These are phyloP conservation scores for Hirtodrosophila confusa DNA, from an alignment of 2,888 invertebrate species.

Conservation along the genomic window DNA sequence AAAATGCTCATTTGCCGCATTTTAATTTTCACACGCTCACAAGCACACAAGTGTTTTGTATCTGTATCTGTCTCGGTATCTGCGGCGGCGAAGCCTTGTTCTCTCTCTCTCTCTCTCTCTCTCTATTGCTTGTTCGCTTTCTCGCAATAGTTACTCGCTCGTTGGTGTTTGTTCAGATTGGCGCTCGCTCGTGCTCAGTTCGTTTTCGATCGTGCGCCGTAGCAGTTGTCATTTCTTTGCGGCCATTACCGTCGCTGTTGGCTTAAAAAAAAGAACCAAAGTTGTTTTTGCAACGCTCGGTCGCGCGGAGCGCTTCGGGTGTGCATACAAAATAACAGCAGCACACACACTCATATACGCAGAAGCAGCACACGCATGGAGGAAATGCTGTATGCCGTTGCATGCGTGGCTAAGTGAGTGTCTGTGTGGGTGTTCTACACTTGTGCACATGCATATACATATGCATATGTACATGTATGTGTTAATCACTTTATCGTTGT, in stretches of 20 bases:
- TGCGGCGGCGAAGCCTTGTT: constrained; percentile 18
- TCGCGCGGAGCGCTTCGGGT: constrained; percentile 59
- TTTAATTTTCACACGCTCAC: constrained; percentile 77
- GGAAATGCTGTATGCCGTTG: constrained; percentile 56
- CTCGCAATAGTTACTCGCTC: constrained; percentile 16
- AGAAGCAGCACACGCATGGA: constrained; percentile 44
- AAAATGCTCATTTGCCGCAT: constrained; percentile 77
- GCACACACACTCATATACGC: constrained; percentile 15
- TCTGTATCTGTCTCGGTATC: constrained; percentile 27
- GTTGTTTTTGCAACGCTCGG: constrained; percentile 62
- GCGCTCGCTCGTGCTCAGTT: constrained; percentile 52
- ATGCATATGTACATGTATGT: constrained; percentile 25
- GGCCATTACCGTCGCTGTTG: constrained; percentile 39
- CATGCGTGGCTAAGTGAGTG: constrained; percentile 63
- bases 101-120: constrained; percentile 15
- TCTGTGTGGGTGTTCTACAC: constrained; percentile 33
- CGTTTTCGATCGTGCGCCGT: constrained; percentile 75
- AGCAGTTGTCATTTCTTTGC: constrained; percentile 66
- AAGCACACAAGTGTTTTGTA: constrained; percentile 64
- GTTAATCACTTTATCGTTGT: constrained; percentile 60
- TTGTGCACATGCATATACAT: constrained; percentile 12
- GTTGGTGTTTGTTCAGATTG: constrained; percentile 24
- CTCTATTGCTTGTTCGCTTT: constrained; percentile 11
- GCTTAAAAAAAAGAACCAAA: constrained; percentile 34
- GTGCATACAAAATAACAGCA: constrained; percentile 45